Evolutionary conservation across 2,888 invertebrate genomes (phyloP), one percentile per base, ranked within the genome.

Genomic region (Caenorhabditis auriculariae): DNA sequence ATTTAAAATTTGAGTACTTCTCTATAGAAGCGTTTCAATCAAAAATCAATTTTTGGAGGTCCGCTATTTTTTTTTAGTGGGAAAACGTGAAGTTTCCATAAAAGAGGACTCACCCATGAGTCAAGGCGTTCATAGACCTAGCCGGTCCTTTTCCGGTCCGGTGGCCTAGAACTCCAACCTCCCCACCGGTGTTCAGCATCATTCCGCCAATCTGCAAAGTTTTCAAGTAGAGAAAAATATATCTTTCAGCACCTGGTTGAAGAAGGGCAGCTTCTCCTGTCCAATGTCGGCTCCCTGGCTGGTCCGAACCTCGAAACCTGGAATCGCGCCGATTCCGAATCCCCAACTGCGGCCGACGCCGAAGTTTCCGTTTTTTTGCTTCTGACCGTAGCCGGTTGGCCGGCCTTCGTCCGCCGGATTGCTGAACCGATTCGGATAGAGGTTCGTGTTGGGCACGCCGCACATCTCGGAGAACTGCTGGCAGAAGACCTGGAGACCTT

Each of bases 371-470:
- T 75, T 75, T 55, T 76, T 66, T 60, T 76, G 76, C 46, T 76
- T 76, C 56, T 76, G 76, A 12, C 76, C 76, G 45, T 76, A 76
- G n/a, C 76, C 76, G 17, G 66, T 62, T 3, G 75, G 76, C 15
- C 73, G 49, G 35, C 71, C 75, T 9, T 72, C 69, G 28, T 73
- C 70, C 7, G 53, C 63, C 7, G 54, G 50, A 6, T 53, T 63
- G 19, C 64, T 53, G 28, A 41, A 51, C 27, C 70, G 48, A n/a
- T 62, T 64, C 1, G 69, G 74, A 48, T 60, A 74, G 32, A 73
- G 41, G 43, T 72, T 74, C 7, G 69, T 64, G 51, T 76, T 76
- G 2, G 76, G 76, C 3, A 76, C 73, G 21, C 76, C 76, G 28
- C 76, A 76, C 41, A 62, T 72, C 23, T 73, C 71, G 2, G 75